A percentile compares a stretch with the other conserved stretches of the same genome.
These are phyloP conservation scores for Ellobius talpinus DNA, from an alignment of 2,113 vertebrate genomes.

Conservation along the genomic window DNA sequence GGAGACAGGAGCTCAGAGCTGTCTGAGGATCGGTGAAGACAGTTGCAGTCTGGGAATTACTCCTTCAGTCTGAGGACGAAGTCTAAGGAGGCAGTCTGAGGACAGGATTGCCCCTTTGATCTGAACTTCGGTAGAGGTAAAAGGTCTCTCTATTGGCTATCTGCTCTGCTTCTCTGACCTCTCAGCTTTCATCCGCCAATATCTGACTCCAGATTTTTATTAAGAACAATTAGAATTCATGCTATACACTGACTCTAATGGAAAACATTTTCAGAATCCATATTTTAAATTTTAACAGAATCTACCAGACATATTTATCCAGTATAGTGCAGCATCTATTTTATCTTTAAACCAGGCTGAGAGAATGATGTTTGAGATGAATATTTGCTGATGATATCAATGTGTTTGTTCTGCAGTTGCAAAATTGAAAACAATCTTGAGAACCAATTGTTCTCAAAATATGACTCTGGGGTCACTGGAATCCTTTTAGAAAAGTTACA, in stretches of 20 bases:
- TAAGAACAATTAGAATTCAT: too few species aligned
- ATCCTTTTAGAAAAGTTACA: neutral
- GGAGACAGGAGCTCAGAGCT: too few species aligned
- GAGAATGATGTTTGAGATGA: slow-evolving; percentile 27
- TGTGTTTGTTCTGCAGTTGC: neutral
- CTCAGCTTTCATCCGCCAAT: too few species aligned
- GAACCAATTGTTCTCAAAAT: slow-evolving; percentile 31
- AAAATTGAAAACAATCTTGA: slow-evolving; percentile 27
- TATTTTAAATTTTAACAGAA: slow-evolving; percentile 9
- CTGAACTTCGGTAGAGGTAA: too few species aligned
- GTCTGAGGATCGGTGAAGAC: too few species aligned
- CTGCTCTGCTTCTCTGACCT: too few species aligned
- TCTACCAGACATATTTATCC: neutral
- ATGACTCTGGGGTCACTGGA: neutral
- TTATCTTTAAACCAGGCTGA: neutral
- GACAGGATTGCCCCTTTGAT: too few species aligned
- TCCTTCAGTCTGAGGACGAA: too few species aligned
- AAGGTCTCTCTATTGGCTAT: too few species aligned
- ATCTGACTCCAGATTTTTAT: too few species aligned
- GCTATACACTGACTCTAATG: slow-evolving; percentile 5
- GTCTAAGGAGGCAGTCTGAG: too few species aligned
- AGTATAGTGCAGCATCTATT: neutral
- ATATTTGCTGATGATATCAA: slow-evolving; percentile 40
- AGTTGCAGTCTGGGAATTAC: too few species aligned
- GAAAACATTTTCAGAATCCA: slow-evolving; percentile 1